These are phyloP conservation scores for Zoanthus solanderi DNA, from an alignment of 92 coral and sea anemone species.

Conservation along the genomic window DNA sequence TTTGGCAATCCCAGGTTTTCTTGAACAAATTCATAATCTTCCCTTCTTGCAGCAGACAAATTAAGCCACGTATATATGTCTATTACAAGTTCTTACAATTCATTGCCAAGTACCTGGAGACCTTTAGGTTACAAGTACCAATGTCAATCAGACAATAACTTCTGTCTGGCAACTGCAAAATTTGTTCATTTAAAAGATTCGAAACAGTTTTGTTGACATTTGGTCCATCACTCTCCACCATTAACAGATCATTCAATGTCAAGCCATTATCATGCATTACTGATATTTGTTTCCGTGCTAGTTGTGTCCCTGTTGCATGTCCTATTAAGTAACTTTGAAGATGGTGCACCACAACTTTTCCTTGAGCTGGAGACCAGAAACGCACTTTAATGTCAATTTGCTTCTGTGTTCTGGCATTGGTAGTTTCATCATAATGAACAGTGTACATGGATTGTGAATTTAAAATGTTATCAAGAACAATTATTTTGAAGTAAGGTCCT, in stretches of 20 bases:
- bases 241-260: constrained; percentile 51
- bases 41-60: constrained; percentile 53
- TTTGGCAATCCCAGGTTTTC: constrained; percentile 52
- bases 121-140: constrained; percentile 66
- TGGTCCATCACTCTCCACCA: constrained; percentile 64
- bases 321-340: constrained; percentile 67
- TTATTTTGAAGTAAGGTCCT: constrained; percentile 64
- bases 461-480: constrained; percentile 57
- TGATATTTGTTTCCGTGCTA: constrained; percentile 45
- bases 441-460: constrained; percentile 54
- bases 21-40: constrained; percentile 59
- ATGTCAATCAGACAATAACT: constrained; percentile 63
- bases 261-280: constrained; percentile 63
- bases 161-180: constrained; percentile 50
- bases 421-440: constrained; percentile 63
- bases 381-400: constrained; percentile 64
- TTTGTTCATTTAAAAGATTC: constrained; percentile 50
- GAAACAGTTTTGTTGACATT: constrained; percentile 66
- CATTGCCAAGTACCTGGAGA: constrained; percentile 58
- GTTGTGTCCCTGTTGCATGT: constrained; percentile 64
- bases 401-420: constrained; percentile 61
- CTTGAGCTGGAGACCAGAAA: constrained; percentile 67
- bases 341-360: constrained; percentile 63
- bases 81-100: constrained; percentile 60
- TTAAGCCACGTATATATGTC: constrained; percentile 56